Evolutionary conservation across 1,140 invertebrate species (phyloP).

Genomic region (Scaptomyza graminum): DNA sequence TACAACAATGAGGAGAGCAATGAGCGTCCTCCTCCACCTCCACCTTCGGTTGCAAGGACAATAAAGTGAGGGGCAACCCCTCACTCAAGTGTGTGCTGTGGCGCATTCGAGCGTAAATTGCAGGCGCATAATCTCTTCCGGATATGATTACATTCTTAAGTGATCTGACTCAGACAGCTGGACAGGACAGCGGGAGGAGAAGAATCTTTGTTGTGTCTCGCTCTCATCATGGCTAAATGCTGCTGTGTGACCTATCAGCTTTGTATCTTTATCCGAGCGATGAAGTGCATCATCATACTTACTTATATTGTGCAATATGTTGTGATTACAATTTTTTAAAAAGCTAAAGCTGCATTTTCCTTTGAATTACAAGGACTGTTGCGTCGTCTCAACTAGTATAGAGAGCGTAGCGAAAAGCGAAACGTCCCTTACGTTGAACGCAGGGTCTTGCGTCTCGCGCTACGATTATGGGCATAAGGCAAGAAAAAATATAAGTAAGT

Average conservation of each 20-base stretch:
- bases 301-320: conserved; percentile 61
- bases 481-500: conserved; percentile 37
- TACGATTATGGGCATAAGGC: conserved; percentile 29
- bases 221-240: conserved; percentile 57
- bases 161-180: conserved; percentile 50
- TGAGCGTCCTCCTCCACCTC: neutral
- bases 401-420: neutral
- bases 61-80: conserved; percentile 28
- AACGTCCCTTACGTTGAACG: neutral
- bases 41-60: conserved; percentile 23
- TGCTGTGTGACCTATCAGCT: conserved; percentile 79
- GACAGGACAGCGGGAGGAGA: conserved; percentile 15
- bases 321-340: conserved; percentile 82
- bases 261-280: conserved; percentile 53
- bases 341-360: conserved; percentile 80
- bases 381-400: conserved; percentile 1
- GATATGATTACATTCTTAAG: conserved; percentile 77
- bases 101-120: conserved; percentile 69
- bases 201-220: conserved; percentile 43
- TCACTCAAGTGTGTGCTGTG: conserved; percentile 33
- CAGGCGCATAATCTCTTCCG: conserved; percentile 77
- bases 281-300: conserved; percentile 8
- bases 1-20: conserved; percentile 40
- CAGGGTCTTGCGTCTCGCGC: neutral
- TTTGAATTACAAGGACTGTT: conserved; percentile 65